Base-by-base conservation (phyloP, 2,113 vertebrate genomes). In the Cyprinodon brontotheroides region DNA sequence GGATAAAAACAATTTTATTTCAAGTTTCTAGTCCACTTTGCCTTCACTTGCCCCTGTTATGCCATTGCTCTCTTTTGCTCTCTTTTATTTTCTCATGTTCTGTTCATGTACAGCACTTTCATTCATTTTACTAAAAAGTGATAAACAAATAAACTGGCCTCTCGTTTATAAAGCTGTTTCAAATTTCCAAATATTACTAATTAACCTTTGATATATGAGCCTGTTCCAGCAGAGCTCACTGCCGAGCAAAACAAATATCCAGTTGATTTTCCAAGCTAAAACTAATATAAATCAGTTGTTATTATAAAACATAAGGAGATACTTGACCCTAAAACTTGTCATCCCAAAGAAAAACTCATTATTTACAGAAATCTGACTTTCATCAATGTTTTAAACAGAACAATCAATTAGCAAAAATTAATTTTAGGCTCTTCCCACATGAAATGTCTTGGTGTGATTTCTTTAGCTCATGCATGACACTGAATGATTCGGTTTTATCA, bases 401-500 rank as follows among this genome's bases (percentile, higher is more conserved):
- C 11, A 82, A 84, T 82, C 65, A 68, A 76, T 88, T 61, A 71
- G 68, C 2, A 45, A 50, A 15, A 8, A 53, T 60, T 29, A 67
- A 76, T 64, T 50, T 64, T n/a, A 1, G 2, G 1, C 36, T 63
- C 47, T 74, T 45, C 17, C 70, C 22, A 79, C 12, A 11, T 7
- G 38, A 29, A 1, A 66, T 73, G 14, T 65, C 68, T 78, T 57
- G 64, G 5, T 13, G 41, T 10, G 47, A 7, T 70, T 53, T 68
- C 61, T 73, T 20, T 1, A 50, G 70, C 69, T 68, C 65, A 80
- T 64, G 47, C 70, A 59, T 80, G 57, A 62, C 62, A 61, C 62
- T 36, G 64, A 83, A 81, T 45, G 60, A 67, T 77, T 81, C 63
- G 57, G 37, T 61, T 48, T 50, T 86, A 66, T 66, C 75, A 77